Evolutionary conservation across 2,888 invertebrate genomes (phyloP).

Genomic region (Clivina fossor): DNA sequence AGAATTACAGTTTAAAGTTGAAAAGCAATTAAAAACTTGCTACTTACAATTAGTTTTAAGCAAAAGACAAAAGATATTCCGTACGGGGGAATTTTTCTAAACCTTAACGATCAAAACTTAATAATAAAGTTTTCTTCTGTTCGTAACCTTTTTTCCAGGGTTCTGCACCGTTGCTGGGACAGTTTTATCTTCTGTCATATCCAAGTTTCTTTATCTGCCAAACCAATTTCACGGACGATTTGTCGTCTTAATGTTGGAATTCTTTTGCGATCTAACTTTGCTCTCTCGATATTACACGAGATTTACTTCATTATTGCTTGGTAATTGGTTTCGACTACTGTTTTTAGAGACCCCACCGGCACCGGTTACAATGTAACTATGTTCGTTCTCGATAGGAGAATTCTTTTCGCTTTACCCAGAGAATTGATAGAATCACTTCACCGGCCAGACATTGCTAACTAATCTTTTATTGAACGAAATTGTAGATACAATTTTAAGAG

Average conservation of each 20-base stretch:
- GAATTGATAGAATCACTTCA: constrained; percentile 28
- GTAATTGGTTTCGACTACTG: constrained; percentile 28
- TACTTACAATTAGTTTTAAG: no score
- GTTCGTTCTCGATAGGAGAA: constrained; percentile 1
- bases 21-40: constrained; percentile 25
- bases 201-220: constrained; percentile 35
- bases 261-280: constrained; percentile 35
- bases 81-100: constrained; percentile 25
- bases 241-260: constrained; percentile 33
- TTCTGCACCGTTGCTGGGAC: constrained; percentile 28
- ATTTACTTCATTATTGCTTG: constrained; percentile 34
- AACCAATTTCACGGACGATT: constrained; percentile 34
- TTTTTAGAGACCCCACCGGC: constrained; percentile 4
- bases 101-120: constrained; percentile 31
- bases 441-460: no score
- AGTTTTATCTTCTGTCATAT: constrained; percentile 34
- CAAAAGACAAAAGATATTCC: constrained; percentile 29
- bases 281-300: constrained; percentile 31
- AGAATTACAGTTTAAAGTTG: constrained; percentile 29
- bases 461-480: no score
- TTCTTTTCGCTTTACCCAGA: no score
- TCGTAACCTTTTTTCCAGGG: background rate
- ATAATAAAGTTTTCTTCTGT: constrained; percentile 22
- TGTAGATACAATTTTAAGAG: no score
- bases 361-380: constrained; percentile 8